A percentile compares a stretch with the other conserved stretches of the same genome.
Evolutionary conservation across 2,113 vertebrate species (phyloP).

Genomic region (Calyptommatus sinebrachiatus): DNA sequence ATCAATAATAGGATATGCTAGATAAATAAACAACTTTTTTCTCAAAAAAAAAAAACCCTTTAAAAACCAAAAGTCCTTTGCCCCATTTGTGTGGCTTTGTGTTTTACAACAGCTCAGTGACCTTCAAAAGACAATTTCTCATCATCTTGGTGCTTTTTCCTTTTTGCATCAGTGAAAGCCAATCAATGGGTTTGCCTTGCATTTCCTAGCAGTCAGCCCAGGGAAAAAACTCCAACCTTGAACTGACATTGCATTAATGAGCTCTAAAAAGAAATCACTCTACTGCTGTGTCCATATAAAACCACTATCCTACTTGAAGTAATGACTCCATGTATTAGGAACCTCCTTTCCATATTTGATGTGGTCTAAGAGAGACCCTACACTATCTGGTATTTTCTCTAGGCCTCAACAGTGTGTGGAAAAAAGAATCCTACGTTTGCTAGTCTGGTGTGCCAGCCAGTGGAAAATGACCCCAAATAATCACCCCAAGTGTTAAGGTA

Average conservation of each 20-base stretch:
- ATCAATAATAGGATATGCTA: not conserved
- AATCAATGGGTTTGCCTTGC: conserved; percentile 36
- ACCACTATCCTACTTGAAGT: not conserved
- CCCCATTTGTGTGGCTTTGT: not conserved
- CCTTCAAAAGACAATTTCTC: conserved; percentile 37
- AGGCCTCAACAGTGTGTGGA: too few species aligned
- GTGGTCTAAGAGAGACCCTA: too few species aligned
- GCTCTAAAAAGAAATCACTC: conserved; percentile 36
- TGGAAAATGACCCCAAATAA: too few species aligned
- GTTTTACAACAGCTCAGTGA: conserved; percentile 20
- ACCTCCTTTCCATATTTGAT: too few species aligned
- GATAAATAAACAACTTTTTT: not conserved
- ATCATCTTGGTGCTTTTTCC: conserved; percentile 30
- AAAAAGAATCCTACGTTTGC: too few species aligned
- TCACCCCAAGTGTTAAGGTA: too few species aligned
- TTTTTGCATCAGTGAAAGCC: conserved; percentile 45
- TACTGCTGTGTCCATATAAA: not conserved
- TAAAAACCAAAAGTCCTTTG: not conserved
- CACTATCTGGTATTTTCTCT: too few species aligned
- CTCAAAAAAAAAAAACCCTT: not conserved
- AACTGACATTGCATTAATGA: conserved; percentile 57
- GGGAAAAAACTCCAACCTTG: conserved; percentile 40
- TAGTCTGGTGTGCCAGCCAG: too few species aligned
- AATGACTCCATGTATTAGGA: too few species aligned
- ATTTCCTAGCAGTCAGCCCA: conserved; percentile 40